Percentiles rank a stretch among this genome's conserved stretches.
These are phyloP conservation scores for Furnarius figulus DNA, from an alignment of 2,113 vertebrate genomes.

Conservation along the genomic window DNA sequence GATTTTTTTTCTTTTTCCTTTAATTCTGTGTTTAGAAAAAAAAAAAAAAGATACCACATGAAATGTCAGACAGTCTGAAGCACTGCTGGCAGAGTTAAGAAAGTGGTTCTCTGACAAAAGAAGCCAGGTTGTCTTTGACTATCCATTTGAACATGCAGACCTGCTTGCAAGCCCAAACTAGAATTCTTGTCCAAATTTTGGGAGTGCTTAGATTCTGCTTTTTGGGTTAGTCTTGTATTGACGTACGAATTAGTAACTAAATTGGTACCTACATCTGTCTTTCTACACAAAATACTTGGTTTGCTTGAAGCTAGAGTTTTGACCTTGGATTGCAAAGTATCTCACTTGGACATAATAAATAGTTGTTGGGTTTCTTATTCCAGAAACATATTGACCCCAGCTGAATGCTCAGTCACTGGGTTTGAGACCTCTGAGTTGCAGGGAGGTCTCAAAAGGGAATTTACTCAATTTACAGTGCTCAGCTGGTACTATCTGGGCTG, in stretches of 20 bases:
- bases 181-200: slow-evolving; percentile 23
- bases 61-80: slow-evolving; percentile 70
- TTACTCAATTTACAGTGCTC: not conserved
- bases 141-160: slow-evolving; percentile 41
- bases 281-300: not conserved
- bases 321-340: not conserved
- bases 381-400: not conserved
- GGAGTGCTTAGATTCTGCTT: slow-evolving; percentile 22
- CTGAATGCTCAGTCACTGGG: not conserved
- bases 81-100: slow-evolving; percentile 59
- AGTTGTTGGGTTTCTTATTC: not conserved
- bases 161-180: slow-evolving; percentile 10
- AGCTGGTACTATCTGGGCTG: not conserved
- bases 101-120: slow-evolving; percentile 67
- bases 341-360: not conserved
- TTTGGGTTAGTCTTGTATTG: not conserved
- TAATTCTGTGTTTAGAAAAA: slow-evolving; percentile 35
- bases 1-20: not conserved
- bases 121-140: slow-evolving; percentile 46
- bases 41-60: not conserved
- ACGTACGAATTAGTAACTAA: not conserved
- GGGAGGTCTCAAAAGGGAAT: not conserved
- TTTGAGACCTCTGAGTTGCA: not conserved
- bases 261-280: not conserved
- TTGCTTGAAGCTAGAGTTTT: not conserved